These are phyloP conservation scores for Choloepus didactylus DNA, from an alignment of 2,797 vertebrate species.

Conservation along the genomic window DNA sequence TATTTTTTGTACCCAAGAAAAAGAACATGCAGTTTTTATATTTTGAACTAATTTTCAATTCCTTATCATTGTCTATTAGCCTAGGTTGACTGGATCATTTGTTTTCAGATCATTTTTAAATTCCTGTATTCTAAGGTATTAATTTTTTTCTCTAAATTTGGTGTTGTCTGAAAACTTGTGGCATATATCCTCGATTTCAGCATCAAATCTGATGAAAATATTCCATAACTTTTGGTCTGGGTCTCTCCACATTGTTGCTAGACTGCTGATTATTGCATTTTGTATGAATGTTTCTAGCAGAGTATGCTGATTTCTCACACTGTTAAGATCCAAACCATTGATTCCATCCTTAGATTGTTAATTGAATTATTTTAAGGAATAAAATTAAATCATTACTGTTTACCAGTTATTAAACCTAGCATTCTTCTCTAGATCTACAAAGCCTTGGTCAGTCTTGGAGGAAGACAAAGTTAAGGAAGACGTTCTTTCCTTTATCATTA, in stretches of 20 bases:
- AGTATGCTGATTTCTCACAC: neutral
- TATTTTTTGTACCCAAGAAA: neutral
- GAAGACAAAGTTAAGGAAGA: slow-evolving; percentile 24
- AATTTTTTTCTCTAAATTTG: neutral
- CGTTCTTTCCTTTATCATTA: slow-evolving; percentile 25
- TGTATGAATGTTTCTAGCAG: neutral
- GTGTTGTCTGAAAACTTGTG: slow-evolving; percentile 36
- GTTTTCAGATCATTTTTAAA: neutral
- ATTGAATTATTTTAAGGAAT: slow-evolving; percentile 67
- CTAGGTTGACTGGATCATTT: neutral
- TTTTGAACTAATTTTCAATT: slow-evolving; percentile 42
- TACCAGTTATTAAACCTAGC: slow-evolving; percentile 15
- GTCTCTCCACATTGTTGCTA: neutral
- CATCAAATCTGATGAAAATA: slow-evolving; percentile 53
- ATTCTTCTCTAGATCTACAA: slow-evolving; percentile 36
- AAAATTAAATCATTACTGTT: slow-evolving; percentile 64
- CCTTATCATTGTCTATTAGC: neutral
- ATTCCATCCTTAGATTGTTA: slow-evolving; percentile 28
- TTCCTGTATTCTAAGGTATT: slow-evolving; percentile 17
- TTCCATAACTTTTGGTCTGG: neutral
- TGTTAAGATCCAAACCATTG: slow-evolving; percentile 8
- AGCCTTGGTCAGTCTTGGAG: slow-evolving; percentile 7
- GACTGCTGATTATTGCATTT: slow-evolving; percentile 21
- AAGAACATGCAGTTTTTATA: neutral
- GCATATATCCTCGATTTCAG: neutral